phyloP scores from a whole-genome alignment of 2,888 invertebrate genomes.

The Cyaniris semiargus region DNA sequence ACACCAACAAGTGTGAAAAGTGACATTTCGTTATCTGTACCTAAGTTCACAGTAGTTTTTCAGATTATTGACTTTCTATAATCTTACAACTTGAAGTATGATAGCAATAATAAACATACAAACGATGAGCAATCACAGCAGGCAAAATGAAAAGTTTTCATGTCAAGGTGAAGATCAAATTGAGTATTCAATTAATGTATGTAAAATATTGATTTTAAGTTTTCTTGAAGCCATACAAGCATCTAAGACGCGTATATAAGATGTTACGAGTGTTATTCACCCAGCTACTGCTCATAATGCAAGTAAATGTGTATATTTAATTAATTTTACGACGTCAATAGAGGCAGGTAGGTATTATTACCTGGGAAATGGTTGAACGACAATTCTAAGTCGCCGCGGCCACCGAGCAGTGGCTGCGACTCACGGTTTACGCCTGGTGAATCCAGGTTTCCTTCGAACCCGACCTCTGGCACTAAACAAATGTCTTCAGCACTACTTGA shows the following conservation, averaged over 20 bases:
- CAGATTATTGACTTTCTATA: constrained; percentile 45
- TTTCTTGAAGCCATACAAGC: constrained; percentile 53
- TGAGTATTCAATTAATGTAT: neutral
- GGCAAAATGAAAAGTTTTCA: constrained; percentile 38
- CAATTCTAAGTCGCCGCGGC: constrained; percentile 86
- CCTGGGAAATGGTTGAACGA: constrained; percentile 94
- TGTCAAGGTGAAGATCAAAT: constrained; percentile 50
- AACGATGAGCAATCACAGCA: constrained; percentile 44
- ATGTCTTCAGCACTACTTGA: constrained; percentile 84
- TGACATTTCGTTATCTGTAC: constrained; percentile 51
- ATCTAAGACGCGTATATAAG: constrained; percentile 44
- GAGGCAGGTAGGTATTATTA: constrained; percentile 53
- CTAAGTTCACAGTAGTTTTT: constrained; percentile 62
- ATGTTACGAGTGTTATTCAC: constrained; percentile 49
- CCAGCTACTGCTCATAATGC: neutral
- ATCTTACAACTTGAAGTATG: constrained; percentile 62
- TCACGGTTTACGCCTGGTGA: constrained; percentile 92
- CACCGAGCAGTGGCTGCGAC: constrained; percentile 95
- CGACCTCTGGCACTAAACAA: constrained; percentile 90
- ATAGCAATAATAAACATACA: constrained; percentile 45
- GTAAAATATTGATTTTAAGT: constrained; percentile 32
- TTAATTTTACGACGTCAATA: constrained; percentile 23
- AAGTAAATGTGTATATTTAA: neutral
- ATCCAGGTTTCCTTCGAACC: constrained; percentile 91
- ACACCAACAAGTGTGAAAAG: constrained; percentile 52